phyloP scores from a whole-genome alignment of 2,888 invertebrate species.

The Drosophila nr. perissopoda region DNA sequence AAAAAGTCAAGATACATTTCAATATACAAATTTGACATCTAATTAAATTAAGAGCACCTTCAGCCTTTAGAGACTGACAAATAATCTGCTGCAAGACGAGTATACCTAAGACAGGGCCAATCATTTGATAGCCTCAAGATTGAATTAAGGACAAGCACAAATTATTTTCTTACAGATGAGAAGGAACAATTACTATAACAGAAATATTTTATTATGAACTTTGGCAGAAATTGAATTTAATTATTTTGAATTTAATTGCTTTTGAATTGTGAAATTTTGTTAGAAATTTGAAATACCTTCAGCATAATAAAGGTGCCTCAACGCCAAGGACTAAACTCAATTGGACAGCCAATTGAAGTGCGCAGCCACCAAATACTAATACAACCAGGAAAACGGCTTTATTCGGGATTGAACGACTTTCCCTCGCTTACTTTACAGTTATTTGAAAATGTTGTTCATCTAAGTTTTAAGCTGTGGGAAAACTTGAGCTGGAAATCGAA shows the following conservation, averaged over 20 bases:
- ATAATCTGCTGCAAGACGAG: background rate
- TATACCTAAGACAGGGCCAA: background rate
- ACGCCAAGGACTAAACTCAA: constrained; percentile 27
- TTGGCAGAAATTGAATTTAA: background rate
- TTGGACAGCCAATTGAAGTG: constrained; percentile 57
- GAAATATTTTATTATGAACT: background rate
- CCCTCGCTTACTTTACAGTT: background rate
- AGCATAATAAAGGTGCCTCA: background rate
- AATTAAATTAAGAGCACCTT: background rate
- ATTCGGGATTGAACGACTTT: background rate
- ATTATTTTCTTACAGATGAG: background rate
- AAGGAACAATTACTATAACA: background rate
- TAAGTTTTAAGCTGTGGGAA: background rate
- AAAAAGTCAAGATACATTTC: background rate
- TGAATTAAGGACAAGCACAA: background rate
- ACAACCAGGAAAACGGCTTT: background rate
- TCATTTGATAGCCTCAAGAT: background rate
- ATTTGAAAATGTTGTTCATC: background rate
- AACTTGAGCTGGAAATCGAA: background rate
- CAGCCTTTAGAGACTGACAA: background rate
- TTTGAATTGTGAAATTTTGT: background rate
- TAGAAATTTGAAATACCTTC: background rate
- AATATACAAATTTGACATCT: background rate
- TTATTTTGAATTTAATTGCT: background rate
- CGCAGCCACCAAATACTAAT: constrained; percentile 30